Conservation (phyloP, 1,140 invertebrate genomes). For the Lordiphosa mommai region DNA sequence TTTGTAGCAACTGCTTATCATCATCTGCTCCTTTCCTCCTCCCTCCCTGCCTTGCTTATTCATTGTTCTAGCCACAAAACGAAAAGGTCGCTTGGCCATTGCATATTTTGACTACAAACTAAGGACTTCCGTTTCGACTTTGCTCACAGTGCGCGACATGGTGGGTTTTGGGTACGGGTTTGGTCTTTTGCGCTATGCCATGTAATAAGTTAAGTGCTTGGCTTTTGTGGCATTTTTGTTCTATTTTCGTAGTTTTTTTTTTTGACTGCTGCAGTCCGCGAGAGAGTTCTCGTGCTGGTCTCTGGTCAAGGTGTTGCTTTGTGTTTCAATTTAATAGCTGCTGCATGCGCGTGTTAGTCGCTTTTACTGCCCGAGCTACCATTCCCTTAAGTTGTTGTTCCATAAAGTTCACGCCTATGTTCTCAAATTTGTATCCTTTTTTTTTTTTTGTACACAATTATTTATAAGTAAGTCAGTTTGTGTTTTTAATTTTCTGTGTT, state of each 20-base stretch:
- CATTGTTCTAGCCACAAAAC: background rate
- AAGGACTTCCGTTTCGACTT: slow-evolving; percentile 60
- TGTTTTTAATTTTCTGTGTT: slow-evolving; percentile 52
- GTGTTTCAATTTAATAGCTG: slow-evolving; percentile 62
- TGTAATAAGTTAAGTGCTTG: slow-evolving; percentile 74
- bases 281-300: slow-evolving; percentile 13
- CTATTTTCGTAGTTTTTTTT: slow-evolving; percentile 4
- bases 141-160: slow-evolving; percentile 6
- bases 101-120: slow-evolving; percentile 71
- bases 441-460: slow-evolving; percentile 32
- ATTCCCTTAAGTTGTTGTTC: slow-evolving; percentile 29
- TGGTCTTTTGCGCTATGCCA: slow-evolving; percentile 40
- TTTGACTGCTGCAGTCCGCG: slow-evolving; percentile 27
- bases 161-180: background rate
- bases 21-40: too few relatives aligned
- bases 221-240: slow-evolving; percentile 48
- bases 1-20: too few relatives aligned
- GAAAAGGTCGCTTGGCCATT: slow-evolving; percentile 12
- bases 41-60: too few relatives aligned
- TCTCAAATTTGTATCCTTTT: slow-evolving; percentile 31
- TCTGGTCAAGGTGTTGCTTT: slow-evolving; percentile 36
- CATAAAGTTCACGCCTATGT: slow-evolving; percentile 74
- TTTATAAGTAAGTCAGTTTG: slow-evolving; percentile 71
- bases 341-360: slow-evolving; percentile 61
- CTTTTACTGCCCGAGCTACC: slow-evolving; percentile 55